phyloP scores from a whole-genome alignment of 2,797 vertebrate genomes.

The Chromis chromis region DNA sequence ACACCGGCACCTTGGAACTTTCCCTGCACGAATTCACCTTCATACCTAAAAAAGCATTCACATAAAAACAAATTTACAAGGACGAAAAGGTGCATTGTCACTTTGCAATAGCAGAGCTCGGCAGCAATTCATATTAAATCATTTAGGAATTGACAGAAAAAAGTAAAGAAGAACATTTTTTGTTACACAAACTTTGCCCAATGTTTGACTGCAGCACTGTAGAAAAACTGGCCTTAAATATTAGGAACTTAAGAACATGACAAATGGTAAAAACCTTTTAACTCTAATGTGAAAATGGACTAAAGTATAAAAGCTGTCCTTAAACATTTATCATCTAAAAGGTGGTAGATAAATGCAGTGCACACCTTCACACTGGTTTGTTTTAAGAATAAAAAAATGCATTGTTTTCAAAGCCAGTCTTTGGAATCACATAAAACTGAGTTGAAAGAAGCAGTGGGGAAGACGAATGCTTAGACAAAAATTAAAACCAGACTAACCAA shows the following conservation, averaged over 20 bases:
- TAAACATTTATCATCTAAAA: neutral
- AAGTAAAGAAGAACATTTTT: too few species aligned
- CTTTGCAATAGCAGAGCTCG: neutral
- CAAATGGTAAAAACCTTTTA: neutral
- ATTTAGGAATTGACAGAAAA: neutral
- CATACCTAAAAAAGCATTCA: constrained; percentile 86
- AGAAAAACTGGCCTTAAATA: neutral
- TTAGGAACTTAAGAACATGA: neutral
- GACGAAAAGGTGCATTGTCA: neutral
- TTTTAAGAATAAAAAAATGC: neutral
- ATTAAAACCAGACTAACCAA: neutral
- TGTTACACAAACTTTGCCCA: neutral
- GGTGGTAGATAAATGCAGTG: neutral
- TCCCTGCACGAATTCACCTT: constrained; percentile 96
- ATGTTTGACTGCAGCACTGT: neutral
- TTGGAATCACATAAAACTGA: neutral
- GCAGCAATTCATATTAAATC: neutral
- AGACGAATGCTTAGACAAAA: neutral
- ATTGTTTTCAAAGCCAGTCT: neutral
- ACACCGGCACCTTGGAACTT: constrained; percentile 94
- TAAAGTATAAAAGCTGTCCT: neutral
- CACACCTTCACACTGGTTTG: neutral
- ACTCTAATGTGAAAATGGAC: neutral
- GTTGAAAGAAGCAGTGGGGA: neutral
- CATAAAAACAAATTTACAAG: neutral